phyloP scores from a whole-genome alignment of 2,113 vertebrate genomes.

The Oryctolagus cuniculus region DNA sequence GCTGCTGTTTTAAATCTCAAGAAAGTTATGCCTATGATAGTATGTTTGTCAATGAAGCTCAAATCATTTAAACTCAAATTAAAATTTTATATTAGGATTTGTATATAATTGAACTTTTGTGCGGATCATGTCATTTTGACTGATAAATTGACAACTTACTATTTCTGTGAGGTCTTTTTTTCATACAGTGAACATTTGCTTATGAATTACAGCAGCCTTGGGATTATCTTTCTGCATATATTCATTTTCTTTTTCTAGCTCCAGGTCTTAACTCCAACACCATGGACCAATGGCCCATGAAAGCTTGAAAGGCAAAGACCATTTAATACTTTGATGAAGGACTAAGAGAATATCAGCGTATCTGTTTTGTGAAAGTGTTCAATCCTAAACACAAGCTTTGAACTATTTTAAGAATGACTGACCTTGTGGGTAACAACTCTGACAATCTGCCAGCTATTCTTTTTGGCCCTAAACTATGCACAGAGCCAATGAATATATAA shows the following conservation, averaged over 20 bases:
- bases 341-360: not conserved
- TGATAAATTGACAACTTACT: not conserved
- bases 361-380: not conserved
- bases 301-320: not conserved
- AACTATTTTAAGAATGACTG: constrained; percentile 19
- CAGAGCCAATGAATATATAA: not conserved
- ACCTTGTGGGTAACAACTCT: not conserved
- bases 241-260: constrained; percentile 30
- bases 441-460: not conserved
- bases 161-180: not conserved
- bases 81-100: constrained; percentile 59
- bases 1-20: constrained; percentile 50
- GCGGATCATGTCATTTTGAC: constrained; percentile 37
- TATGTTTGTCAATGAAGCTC: constrained; percentile 57
- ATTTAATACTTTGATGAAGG: not conserved
- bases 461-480: not conserved
- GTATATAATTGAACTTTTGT: not conserved
- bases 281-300: not conserved
- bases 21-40: constrained; percentile 33
- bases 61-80: constrained; percentile 43
- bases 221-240: not conserved
- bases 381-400: not conserved
- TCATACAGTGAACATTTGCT: not conserved
- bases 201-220: constrained; percentile 37
- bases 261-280: not conserved